These are phyloP conservation scores for Hepsetus odoe DNA, from an alignment of 2,113 vertebrate species.

Conservation along the genomic window DNA sequence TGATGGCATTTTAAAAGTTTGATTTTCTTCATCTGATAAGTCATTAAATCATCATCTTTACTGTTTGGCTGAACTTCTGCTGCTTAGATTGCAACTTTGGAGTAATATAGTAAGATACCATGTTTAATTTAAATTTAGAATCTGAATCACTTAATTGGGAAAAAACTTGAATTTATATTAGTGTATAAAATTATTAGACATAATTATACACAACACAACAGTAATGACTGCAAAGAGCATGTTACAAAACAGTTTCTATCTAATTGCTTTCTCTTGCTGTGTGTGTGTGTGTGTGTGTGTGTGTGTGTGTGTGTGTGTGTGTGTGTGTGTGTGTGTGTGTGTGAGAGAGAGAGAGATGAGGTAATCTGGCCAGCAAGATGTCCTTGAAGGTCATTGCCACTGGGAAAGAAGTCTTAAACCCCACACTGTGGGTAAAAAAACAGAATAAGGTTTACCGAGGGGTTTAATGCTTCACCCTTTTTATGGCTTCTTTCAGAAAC, in stretches of 20 bases:
- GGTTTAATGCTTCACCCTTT: background rate
- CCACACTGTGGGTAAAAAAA: background rate
- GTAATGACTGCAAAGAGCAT: too few relatives aligned
- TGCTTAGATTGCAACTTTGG: too few relatives aligned
- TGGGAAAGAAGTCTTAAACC: background rate
- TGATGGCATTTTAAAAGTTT: background rate
- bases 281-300: too few relatives aligned
- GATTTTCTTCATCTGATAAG: background rate
- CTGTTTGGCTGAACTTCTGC: background rate
- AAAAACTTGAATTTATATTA: too few relatives aligned
- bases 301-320: background rate
- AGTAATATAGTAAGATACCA: background rate
- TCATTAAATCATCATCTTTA: background rate
- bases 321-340: background rate
- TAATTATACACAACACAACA: too few relatives aligned
- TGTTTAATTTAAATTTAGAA: background rate
- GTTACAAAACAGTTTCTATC: too few relatives aligned
- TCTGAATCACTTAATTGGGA: too few relatives aligned
- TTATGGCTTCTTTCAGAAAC: too few relatives aligned
- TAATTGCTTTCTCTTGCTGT: too few relatives aligned
- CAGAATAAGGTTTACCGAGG: too few relatives aligned
- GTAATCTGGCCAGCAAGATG: background rate
- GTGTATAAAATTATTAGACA: too few relatives aligned
- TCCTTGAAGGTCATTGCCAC: slow-evolving; percentile 15
- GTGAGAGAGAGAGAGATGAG: background rate